Percentiles rank a stretch among this genome's conserved stretches.
Evolutionary conservation across 1,140 invertebrate species (phyloP).

Genomic region (Condylostylus longicornis): DNA sequence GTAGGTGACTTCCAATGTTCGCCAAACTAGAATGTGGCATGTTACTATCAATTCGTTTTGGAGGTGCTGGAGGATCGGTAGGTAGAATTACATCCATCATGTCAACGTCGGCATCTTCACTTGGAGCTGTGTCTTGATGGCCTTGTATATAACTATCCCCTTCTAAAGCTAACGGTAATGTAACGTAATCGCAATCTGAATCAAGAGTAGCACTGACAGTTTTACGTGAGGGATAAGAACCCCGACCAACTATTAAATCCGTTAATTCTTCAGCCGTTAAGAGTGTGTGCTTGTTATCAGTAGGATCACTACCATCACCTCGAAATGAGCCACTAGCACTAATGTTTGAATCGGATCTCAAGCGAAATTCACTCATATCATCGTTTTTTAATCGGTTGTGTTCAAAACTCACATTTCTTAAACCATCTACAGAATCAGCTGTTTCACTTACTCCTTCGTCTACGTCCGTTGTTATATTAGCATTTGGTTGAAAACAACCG

Average conservation of each 20-base stretch:
- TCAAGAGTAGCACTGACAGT: slow-evolving; percentile 69
- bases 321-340: slow-evolving; percentile 60
- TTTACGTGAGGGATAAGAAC: slow-evolving; percentile 57
- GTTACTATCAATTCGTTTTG: slow-evolving; percentile 46
- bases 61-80: slow-evolving; percentile 43
- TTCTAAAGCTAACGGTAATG: slow-evolving; percentile 51
- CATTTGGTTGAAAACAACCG: slow-evolving; percentile 33
- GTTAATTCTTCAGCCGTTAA: slow-evolving; percentile 65
- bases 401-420: slow-evolving; percentile 2
- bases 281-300: slow-evolving; percentile 55
- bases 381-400: slow-evolving; percentile 12
- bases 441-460: slow-evolving; percentile 3
- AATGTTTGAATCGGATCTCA: slow-evolving; percentile 57
- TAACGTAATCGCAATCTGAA: slow-evolving; percentile 77
- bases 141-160: slow-evolving; percentile 39
- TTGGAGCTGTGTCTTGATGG: slow-evolving; percentile 36
- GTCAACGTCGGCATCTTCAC: slow-evolving; percentile 29
- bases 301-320: slow-evolving; percentile 72
- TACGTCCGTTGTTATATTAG: slow-evolving; percentile 12
- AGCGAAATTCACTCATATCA: slow-evolving; percentile 32
- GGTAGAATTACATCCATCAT: slow-evolving; percentile 23
- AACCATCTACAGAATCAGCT: slow-evolving; percentile 15
- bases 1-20: slow-evolving; percentile 12
- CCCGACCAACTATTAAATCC: slow-evolving; percentile 61
- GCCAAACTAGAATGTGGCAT: slow-evolving; percentile 7